A percentile compares a stretch with the other conserved stretches of the same genome.
phyloP scores from a whole-genome alignment of 2,113 vertebrate species.

The Pampusana beccarii region DNA sequence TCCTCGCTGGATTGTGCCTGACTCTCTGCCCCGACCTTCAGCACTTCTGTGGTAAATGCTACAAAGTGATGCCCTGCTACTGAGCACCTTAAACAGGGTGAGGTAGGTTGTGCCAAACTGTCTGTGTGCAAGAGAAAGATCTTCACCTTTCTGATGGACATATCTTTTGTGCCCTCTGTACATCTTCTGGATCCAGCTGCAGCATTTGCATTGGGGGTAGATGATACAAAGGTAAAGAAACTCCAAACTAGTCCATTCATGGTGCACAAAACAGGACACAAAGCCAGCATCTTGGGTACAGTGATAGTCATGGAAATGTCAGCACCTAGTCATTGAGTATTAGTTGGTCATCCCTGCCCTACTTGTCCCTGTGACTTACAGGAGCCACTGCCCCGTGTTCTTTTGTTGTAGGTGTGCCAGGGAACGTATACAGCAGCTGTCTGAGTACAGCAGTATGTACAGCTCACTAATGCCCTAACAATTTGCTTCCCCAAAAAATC shows the following conservation, averaged over 20 bases:
- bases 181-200: not conserved
- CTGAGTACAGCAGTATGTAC: not conserved
- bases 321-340: not conserved
- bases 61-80: not conserved
- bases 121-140: not conserved
- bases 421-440: not conserved
- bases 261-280: not conserved
- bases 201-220: not conserved
- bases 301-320: not conserved
- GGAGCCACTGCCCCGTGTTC: not conserved
- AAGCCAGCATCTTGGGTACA: not conserved
- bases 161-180: not conserved
- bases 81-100: not conserved
- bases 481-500: not conserved
- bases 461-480: not conserved
- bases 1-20: not conserved
- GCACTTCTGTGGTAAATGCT: not conserved
- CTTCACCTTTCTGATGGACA: not conserved
- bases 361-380: not conserved
- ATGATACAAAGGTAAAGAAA: not conserved
- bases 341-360: not conserved
- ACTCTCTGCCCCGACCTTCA: not conserved
- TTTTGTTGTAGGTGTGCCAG: not conserved
- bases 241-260: not conserved
- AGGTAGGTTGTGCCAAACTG: not conserved